A percentile compares a stretch with the other conserved stretches of the same genome.
These are phyloP conservation scores for Pseudopipra pipra DNA, from an alignment of 2,113 vertebrate genomes.

Conservation along the genomic window DNA sequence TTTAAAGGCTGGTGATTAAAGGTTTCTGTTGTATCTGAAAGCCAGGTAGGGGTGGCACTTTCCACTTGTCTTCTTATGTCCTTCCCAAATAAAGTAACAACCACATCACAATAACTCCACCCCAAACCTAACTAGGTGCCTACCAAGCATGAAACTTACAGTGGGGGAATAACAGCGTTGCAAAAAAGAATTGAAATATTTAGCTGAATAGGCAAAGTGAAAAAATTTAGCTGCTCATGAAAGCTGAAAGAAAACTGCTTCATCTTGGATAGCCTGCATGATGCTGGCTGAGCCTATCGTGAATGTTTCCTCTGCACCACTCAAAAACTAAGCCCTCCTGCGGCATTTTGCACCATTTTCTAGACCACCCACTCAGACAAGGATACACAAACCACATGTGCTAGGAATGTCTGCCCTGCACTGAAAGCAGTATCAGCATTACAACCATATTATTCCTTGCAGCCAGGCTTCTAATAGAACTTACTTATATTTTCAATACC, in stretches of 20 bases:
- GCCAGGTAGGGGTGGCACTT: background rate
- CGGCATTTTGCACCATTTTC: conserved; percentile 53
- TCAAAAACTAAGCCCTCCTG: conserved; percentile 63
- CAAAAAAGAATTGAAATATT: conserved; percentile 37
- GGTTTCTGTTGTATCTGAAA: background rate
- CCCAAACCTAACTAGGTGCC: background rate
- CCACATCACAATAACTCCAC: background rate
- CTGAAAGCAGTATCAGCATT: conserved; percentile 65
- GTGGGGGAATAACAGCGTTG: background rate
- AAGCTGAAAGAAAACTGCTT: conserved; percentile 60
- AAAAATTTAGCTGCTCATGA: conserved; percentile 26
- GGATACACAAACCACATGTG: conserved; percentile 80
- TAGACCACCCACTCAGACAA: conserved; percentile 81
- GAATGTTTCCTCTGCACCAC: conserved; percentile 1
- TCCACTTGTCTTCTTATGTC: background rate
- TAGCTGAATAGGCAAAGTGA: conserved; percentile 23
- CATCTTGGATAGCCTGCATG: conserved; percentile 27
- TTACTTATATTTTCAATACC: conserved; percentile 62
- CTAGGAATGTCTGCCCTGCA: conserved; percentile 61
- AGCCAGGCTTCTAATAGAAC: conserved; percentile 50
- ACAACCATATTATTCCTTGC: conserved; percentile 54
- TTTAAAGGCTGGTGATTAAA: background rate
- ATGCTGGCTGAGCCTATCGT: background rate
- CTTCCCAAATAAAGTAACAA: background rate
- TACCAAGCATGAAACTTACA: background rate